Evolutionary conservation across 2,888 invertebrate species (phyloP).

Genomic region (Keiferia lycopersicella): DNA sequence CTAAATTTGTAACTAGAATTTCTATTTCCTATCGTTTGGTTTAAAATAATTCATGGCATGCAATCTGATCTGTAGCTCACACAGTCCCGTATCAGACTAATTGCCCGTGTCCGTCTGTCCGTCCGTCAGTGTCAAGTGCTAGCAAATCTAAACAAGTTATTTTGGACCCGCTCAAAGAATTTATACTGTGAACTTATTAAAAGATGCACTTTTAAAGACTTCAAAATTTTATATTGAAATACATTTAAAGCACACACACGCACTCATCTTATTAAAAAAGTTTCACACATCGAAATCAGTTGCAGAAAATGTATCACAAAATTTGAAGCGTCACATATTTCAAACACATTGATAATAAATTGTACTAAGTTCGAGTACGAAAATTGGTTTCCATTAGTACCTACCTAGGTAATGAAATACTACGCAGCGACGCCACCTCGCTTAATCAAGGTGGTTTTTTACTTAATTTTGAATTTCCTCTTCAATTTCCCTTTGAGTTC

Average conservation of each 20-base stretch:
- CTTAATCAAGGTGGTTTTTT: no score
- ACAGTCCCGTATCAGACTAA: slow-evolving; percentile 25
- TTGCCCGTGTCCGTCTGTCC: slow-evolving; percentile 27
- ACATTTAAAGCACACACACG: no score
- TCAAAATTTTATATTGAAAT: no score
- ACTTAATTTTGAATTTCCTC: slow-evolving; percentile 6
- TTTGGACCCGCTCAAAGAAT: slow-evolving; percentile 12
- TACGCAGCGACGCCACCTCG: no score
- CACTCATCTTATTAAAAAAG: no score
- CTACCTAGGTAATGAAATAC: no score
- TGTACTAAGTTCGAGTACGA: no score
- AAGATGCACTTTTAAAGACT: no score
- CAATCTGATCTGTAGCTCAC: slow-evolving; percentile 22
- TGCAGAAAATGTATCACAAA: background rate
- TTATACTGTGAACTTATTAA: background rate
- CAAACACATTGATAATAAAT: no score
- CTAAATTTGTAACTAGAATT: background rate
- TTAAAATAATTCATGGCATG: slow-evolving; percentile 27
- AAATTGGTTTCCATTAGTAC: no score
- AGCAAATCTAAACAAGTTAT: slow-evolving; percentile 26
- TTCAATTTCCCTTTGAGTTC: background rate
- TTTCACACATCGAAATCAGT: no score
- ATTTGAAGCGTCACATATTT: no score
- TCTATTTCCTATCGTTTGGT: slow-evolving; percentile 24
- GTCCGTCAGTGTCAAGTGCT: slow-evolving; percentile 10